A percentile compares a stretch with the other conserved stretches of the same genome.
phyloP scores from a whole-genome alignment of 2,888 invertebrate genomes.

The Drosophila macrospina region DNA sequence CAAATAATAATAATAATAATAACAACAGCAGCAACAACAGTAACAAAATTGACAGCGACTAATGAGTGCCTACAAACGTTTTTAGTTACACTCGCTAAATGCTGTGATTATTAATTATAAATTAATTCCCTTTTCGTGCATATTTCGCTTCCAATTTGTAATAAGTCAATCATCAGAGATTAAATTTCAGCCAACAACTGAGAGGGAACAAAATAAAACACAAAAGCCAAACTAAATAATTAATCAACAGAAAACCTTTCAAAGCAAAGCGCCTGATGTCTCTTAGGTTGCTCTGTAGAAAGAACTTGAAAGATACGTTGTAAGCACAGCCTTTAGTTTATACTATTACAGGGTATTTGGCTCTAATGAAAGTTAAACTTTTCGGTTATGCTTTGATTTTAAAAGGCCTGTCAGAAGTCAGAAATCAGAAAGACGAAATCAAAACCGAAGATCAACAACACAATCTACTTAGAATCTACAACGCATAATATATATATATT shows the following conservation, averaged over 20 bases:
- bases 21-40: constrained; percentile 18
- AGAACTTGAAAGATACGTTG: background rate
- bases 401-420: constrained; percentile 37
- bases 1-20: background rate
- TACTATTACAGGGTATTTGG: constrained; percentile 17
- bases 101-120: constrained; percentile 68
- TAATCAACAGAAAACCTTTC: constrained; percentile 31
- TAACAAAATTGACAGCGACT: constrained; percentile 26
- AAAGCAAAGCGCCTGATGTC: background rate
- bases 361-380: constrained; percentile 14
- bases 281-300: constrained; percentile 16
- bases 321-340: background rate
- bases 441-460: constrained; percentile 13
- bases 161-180: constrained; percentile 65
- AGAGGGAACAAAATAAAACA: constrained; percentile 17
- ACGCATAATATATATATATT: constrained; percentile 18
- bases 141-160: constrained; percentile 45
- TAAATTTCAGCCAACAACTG: constrained; percentile 30
- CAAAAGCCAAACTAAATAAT: constrained; percentile 36
- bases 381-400: constrained; percentile 43
- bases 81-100: constrained; percentile 68
- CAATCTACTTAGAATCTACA: constrained; percentile 34
- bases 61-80: constrained; percentile 52
- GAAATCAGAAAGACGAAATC: too few relatives aligned
- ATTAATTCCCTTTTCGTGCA: constrained; percentile 29